Evolutionary conservation across 2,797 vertebrate species (phyloP), one percentile per base, ranked within the genome.

Genomic region (Huso huso): DNA sequence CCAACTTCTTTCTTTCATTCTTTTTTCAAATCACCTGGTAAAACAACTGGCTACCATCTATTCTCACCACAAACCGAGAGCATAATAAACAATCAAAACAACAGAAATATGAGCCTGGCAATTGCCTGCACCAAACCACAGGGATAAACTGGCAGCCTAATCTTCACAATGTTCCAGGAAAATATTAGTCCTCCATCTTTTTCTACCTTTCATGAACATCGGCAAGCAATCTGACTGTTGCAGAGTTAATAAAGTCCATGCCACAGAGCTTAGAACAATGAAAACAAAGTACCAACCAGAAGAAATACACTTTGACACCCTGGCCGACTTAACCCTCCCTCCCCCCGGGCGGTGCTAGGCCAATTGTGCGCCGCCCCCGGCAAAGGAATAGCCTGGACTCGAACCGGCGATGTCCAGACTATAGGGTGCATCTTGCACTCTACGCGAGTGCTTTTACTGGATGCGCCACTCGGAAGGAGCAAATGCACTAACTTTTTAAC

Each of bases 201-300:
- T 55, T 12, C 11, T 15, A 51, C 11, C 23, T 65, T 70, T 51
- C 48, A 65, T 60, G 59, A 37, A 61, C 37, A 65, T 60, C 18
- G 50, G 66, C 51, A 23, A 48, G 62, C 13, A 68, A 10, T 64
- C 61, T 48, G 8, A 15, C 15, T 79, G 80, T 81, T 82, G 82
- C 77, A 84, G 80, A 83, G 82, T 81, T 85, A 84, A 48, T 72
- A 77, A 65, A 72, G 61, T 55, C 77, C 52, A 51, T 78, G 81
- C 80, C 80, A 83, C 37, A 37, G 37, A 37, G 37, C 37, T 37
- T 37, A 75, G 78, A 82, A 86, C 78, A 83, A 79, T 75, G 76
- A 84, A 82, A 83, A 80, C 78, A 78, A 76, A 86, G 81, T 83
- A 76, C 72, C 79, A 76, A 85, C 77, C 83, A 85, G 82, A 85